These are phyloP conservation scores for Megaleporinus macrocephalus DNA, from an alignment of 2,113 vertebrate species.

Conservation along the genomic window DNA sequence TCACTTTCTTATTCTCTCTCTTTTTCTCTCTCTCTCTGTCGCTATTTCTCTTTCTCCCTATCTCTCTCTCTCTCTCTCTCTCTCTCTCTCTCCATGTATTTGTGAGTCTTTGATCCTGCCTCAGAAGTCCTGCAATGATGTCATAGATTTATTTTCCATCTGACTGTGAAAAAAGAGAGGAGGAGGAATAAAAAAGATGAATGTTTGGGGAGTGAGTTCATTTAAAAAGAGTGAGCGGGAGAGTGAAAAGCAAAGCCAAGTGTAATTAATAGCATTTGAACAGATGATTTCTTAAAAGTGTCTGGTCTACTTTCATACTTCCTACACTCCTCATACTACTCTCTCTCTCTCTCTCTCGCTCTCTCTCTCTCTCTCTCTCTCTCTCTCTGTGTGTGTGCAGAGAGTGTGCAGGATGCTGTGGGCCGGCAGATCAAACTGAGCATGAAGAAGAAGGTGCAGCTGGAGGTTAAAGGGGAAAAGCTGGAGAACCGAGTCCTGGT, in stretches of 20 bases:
- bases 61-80: neutral
- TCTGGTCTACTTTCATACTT: too few species aligned
- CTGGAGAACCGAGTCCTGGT: constrained; percentile 92
- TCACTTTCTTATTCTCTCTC: neutral
- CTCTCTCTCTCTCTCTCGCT: too few species aligned
- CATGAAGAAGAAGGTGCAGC: constrained; percentile 87
- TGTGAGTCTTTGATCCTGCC: neutral
- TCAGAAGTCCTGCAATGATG: constrained; percentile 28
- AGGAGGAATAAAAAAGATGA: neutral
- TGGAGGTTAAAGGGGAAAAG: constrained; percentile 92
- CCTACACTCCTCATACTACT: too few species aligned
- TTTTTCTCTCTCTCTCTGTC: neutral
- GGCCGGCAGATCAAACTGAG: constrained; percentile 87
- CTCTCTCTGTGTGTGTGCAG: constrained; percentile 49
- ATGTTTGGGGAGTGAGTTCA: neutral
- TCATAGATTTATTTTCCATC: constrained; percentile 21
- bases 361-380: neutral
- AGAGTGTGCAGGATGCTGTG: constrained; percentile 87
- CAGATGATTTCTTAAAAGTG: too few species aligned
- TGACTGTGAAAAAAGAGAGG: neutral
- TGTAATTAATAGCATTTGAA: too few species aligned
- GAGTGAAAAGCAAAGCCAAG: too few species aligned
- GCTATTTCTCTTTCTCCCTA: neutral
- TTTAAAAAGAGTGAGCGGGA: too few species aligned
- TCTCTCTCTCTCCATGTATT: constrained; percentile 2